Evolutionary conservation across 2,888 invertebrate species (phyloP), one percentile per base, ranked within the genome.

Genomic region (Caenorhabditis sp.): DNA sequence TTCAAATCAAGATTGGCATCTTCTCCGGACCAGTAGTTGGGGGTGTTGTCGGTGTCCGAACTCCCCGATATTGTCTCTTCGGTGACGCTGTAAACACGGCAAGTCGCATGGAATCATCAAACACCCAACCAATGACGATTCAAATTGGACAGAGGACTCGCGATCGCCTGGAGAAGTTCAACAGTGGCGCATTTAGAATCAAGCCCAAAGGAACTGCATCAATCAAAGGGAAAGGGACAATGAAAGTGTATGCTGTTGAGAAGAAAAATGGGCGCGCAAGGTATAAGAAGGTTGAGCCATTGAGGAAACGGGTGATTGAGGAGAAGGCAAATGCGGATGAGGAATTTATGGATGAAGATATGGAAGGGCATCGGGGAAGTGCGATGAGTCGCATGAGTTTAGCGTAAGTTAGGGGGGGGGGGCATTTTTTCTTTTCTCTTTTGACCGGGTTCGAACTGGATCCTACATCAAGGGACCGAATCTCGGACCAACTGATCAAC

Each of bases 61-160:
- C 81, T 43, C 84, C 84, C 1, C 54, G 83, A 4, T 84, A 80
- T 64, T 84, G 84, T 73, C 66, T 84, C 12, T 83, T 84, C 64
- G 84, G 84, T 10, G 83, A 84, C 57, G 80, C 83, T 10, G 82
- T 84, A 10, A 84, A 83, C 59, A 78, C 80, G 38, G 80, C 84
- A 10, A 79, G 78, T 52, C 59, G 82, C 25, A 79, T 84, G 80
- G 84, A 84, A 52, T 78, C 71, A 8, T 76, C 80, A 36, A 84
- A 84, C 61, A 73, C 5, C 7, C 58, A 81, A 78, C 72, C 81
- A 20, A 77, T 82, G 80, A 80, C 80, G 10, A 79, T 81, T 20
- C 79, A 79, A 77, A 59, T 76, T 17, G 82, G 82, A 0, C 76
- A 78, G 59, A 14, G 74, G 36, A 79, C 77, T 8, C 80, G 79